Base-by-base conservation (phyloP, 2,797 vertebrate genomes). In the Lacerta agilis region DNA sequence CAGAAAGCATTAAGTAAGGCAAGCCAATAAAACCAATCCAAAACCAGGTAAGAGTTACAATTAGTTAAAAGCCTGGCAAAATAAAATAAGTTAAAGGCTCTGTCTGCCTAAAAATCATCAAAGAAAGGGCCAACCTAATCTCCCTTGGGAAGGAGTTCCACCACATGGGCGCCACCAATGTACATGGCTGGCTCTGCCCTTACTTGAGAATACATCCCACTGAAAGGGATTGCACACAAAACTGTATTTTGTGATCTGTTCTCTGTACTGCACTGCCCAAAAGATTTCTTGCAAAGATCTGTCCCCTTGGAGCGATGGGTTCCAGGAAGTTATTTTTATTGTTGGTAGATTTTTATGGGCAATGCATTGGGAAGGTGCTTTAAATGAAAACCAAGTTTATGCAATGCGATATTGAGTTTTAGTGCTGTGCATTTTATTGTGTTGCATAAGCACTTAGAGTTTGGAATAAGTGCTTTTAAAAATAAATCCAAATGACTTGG, bases 371-470 rank as follows among this genome's bases (percentile, higher is more conserved):
- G 17, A 18, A 29, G 2, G 61, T 82, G 9, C 72, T 85, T 85
- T 88, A 17, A 71, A 15, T 15, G 86, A 85, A 2, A 2, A 41
- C 15, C 87, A 80, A 88, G 87, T 77, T 79, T 88, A 10, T 83
- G 11, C 49, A 17, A 76, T 91, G 36, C 7, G 38, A 90, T 91
- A 78, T 72, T 75, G 73, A 64, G 45, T 88, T 91, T 91, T 41
- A 75, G 6, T 11, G 23, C 6, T 88, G 2, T 79, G 5, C 86
- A 69, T 88, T 90, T 87, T 88, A 66, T 25, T 88, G 38, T 92
- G 81, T 86, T 92, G 11, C 83, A 61, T 11, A 83, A 89, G 45
- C 1, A 29, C 3, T 85, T 90, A 75, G 29, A 85, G 75, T 8
- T 71, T 88, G 71, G 41, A 80, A 49, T 87, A 87, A 77, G 3